phyloP scores from a whole-genome alignment of 2,888 invertebrate genomes.

The Shargacucullia verbasci region DNA sequence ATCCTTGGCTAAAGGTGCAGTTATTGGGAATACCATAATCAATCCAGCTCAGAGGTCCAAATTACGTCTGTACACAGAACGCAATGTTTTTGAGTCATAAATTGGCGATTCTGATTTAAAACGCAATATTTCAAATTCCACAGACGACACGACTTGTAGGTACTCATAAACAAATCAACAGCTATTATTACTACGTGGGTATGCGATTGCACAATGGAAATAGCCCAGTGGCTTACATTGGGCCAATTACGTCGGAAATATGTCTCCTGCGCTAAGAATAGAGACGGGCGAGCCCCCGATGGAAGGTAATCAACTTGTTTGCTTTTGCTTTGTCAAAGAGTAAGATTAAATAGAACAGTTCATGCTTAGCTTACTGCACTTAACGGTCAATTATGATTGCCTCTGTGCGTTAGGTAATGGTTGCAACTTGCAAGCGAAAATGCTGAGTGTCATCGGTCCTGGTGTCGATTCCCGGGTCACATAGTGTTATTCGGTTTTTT shows the following conservation, averaged over 20 bases:
- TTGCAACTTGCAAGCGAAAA: too few species aligned
- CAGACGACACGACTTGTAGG: constrained; percentile 2
- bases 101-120: not conserved
- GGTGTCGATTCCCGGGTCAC: too few species aligned
- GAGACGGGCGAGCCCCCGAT: constrained; percentile 65
- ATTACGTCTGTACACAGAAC: too few species aligned
- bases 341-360: not conserved
- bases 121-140: constrained; percentile 3
- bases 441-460: too few species aligned
- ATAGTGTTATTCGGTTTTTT: too few species aligned
- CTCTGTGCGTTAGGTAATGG: too few species aligned
- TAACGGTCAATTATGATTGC: too few species aligned
- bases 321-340: constrained; percentile 32
- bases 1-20: too few species aligned
- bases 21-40: too few species aligned
- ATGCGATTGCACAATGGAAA: constrained; percentile 52
- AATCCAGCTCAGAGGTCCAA: too few species aligned
- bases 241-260: constrained; percentile 60
- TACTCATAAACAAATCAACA: constrained; percentile 29
- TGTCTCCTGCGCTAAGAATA: constrained; percentile 63
- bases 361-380: too few species aligned
- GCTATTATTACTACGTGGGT: constrained; percentile 45
- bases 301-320: constrained; percentile 41
- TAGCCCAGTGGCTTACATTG: constrained; percentile 58
- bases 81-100: too few species aligned